These are phyloP conservation scores for Tetanocera ferruginea DNA, from an alignment of 2,888 invertebrate genomes.

Conservation along the genomic window DNA sequence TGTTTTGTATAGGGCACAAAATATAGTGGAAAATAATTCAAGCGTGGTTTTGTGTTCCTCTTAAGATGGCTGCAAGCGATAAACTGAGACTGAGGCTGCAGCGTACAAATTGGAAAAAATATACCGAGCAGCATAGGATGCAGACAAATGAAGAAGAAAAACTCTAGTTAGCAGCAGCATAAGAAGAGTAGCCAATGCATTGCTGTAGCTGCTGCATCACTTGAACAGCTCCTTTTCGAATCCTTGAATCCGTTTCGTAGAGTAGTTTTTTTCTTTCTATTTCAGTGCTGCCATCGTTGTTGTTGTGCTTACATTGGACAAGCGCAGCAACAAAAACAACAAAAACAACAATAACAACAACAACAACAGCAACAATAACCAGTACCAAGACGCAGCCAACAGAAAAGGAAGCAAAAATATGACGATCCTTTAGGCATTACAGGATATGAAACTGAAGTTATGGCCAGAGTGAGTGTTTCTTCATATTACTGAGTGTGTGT, in stretches of 20 bases:
- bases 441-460: slow-evolving; percentile 31
- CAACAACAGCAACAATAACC: background rate
- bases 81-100: slow-evolving; percentile 26
- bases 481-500: slow-evolving; percentile 32
- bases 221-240: slow-evolving; percentile 1
- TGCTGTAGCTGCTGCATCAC: background rate
- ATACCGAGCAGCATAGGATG: background rate
- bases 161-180: background rate
- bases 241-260: slow-evolving; percentile 5
- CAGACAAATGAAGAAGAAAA: background rate
- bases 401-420: slow-evolving; percentile 36
- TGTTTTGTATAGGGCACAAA: background rate
- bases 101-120: slow-evolving; percentile 29
- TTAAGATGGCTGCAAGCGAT: slow-evolving; percentile 36
- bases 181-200: background rate
- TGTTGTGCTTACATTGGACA: slow-evolving; percentile 1
- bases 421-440: slow-evolving; percentile 35
- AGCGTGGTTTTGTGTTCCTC: slow-evolving; percentile 44
- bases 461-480: background rate
- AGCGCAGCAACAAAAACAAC: background rate
- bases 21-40: slow-evolving; percentile 43
- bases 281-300: background rate
- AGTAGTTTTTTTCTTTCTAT: background rate
- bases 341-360: slow-evolving; percentile 30
- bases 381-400: background rate